Evolutionary conservation across 2,888 invertebrate species (phyloP), one percentile per base, ranked within the genome.

Genomic region (Chalcosyrphus nemorum): DNA sequence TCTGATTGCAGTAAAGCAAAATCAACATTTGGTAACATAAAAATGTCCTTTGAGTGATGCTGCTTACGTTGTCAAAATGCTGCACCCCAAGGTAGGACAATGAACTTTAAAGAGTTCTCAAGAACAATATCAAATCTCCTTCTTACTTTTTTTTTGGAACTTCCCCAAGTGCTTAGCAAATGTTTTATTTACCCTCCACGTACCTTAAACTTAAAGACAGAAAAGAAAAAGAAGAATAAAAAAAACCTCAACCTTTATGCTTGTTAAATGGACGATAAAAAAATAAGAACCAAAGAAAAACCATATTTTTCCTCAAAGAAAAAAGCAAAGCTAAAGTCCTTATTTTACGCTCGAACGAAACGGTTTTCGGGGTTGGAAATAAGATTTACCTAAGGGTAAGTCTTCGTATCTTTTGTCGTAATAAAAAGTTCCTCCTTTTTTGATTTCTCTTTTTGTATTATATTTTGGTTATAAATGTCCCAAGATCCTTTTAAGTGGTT

Each of bases 271-370:
- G 65, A 66, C 52, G 35, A 41, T 41, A 66, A 50, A 52, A 50
- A 35, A 9, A 93, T 77, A 88, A 15, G 90, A 61, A 76, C 86
- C 24, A 24, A 86, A 75, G 50, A 77, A 24, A 68, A 74, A 45
- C 52, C 59, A 70, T 45, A 74, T 21, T n/a, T 21, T 19, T 21
- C 11, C 17, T 63, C 13, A 2, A 15, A 45, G 4, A 2, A 1
- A 9, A 52, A 27, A 50, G n/a, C 13, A 52, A 61, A 41, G 17
- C 59, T 29, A 32, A 43, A 72, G 29, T 61, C 61, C 41, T 63
- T 63, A 54, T 61, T 72, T 72, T 41, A 38, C 72, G 52, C 52
- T 54, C 43, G 52, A 43, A 54, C 21, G 61, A 38, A 72, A 11
- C 43, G 21, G 15, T 57, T 32, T 38, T 41, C 13, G 43, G 68